phyloP scores from a whole-genome alignment of 2,888 invertebrate species.

The Tipula lateralis region DNA sequence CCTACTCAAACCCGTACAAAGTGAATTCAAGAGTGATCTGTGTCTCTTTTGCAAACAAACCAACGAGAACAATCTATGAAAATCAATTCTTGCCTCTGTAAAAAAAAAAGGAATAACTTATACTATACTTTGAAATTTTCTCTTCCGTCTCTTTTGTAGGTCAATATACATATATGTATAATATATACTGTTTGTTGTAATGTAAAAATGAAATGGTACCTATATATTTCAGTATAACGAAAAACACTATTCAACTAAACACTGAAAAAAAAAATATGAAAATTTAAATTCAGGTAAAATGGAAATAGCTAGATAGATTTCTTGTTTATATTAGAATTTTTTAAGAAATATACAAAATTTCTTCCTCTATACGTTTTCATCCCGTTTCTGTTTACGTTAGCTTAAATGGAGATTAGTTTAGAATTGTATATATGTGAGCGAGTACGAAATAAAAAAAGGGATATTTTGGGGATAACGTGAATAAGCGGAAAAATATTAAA shows the following conservation, averaged over 20 bases:
- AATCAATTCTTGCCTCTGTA: not conserved
- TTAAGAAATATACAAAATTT: not conserved
- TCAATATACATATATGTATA: not conserved
- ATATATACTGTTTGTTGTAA: not conserved
- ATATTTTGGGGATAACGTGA: not conserved
- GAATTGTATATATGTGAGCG: not conserved
- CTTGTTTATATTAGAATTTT: not conserved
- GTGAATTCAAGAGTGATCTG: not conserved
- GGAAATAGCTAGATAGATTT: not conserved
- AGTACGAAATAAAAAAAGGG: not conserved
- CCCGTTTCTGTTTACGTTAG: not conserved
- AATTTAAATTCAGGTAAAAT: not conserved
- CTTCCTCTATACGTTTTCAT: not conserved
- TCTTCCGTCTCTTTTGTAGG: not conserved
- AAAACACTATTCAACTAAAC: not conserved
- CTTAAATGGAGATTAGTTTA: not conserved
- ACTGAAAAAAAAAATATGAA: not conserved
- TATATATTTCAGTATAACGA: not conserved
- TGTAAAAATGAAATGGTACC: too few species aligned
- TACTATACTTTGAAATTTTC: not conserved
- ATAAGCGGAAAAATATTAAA: not conserved
- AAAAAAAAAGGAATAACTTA: not conserved
- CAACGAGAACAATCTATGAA: not conserved
- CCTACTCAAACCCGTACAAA: not conserved
- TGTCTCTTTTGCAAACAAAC: not conserved